A percentile compares a stretch with the other conserved stretches of the same genome.
Evolutionary conservation across 2,888 invertebrate genomes (phyloP).

Genomic region (Nowickia ferox): DNA sequence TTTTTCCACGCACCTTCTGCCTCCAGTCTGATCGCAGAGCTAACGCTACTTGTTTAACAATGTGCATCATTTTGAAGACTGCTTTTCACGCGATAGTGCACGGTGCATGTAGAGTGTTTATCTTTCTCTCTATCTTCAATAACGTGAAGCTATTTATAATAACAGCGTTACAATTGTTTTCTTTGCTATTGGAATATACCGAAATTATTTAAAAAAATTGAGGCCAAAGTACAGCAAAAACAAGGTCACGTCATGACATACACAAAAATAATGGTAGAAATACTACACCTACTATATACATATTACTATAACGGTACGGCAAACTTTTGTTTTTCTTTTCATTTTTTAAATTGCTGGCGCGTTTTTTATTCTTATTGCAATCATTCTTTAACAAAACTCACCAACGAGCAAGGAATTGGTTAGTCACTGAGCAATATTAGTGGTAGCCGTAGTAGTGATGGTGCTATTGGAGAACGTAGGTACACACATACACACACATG

Average conservation of each 20-base stretch:
- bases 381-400: constrained; percentile 21
- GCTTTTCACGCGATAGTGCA: no score
- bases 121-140: background rate
- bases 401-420: constrained; percentile 29
- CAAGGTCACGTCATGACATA: constrained; percentile 69
- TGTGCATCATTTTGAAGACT: no score
- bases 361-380: constrained; percentile 22
- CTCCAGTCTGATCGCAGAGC: no score
- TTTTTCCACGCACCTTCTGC: no score
- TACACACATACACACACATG: no score
- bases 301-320: constrained; percentile 26
- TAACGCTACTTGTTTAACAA: no score
- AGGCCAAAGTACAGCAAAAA: constrained; percentile 61
- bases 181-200: constrained; percentile 60
- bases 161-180: constrained; percentile 46
- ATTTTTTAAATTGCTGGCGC: background rate
- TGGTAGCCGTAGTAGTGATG: constrained; percentile 4
- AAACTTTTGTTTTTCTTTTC: constrained; percentile 43
- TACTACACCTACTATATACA: constrained; percentile 13
- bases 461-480: background rate
- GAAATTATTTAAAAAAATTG: constrained; percentile 65
- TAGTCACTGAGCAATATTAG: constrained; percentile 1
- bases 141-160: constrained; percentile 7
- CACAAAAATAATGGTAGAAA: constrained; percentile 62
- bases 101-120: constrained; percentile 8